Evolutionary conservation across 2,888 invertebrate genomes (phyloP), one percentile per base, ranked within the genome.

Genomic region (Parnassius mnemosyne): DNA sequence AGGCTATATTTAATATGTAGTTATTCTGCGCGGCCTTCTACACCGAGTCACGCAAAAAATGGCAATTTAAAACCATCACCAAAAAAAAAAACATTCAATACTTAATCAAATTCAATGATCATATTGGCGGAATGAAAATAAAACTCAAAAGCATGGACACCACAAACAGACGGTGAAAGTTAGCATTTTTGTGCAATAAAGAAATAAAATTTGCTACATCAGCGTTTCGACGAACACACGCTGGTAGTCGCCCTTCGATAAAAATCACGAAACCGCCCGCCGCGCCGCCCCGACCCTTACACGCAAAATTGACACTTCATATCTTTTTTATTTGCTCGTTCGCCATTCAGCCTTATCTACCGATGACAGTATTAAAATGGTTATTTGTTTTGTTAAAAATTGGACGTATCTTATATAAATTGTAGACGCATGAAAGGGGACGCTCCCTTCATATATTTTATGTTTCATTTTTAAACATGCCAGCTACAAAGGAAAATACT

Each of bases 171-270:
- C 72, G 66, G 68, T 74, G 75, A 79, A 79, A 79, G 81, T 87
- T 85, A 83, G 86, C 87, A 85, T 89, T 89, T 89, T 87, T 85
- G 73, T 76, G 84, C 85, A 89, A 90, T 89, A 89, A 89, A 89
- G 87, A 84, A 85, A 81, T 84, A 84, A 84, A 87, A 83, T 80
- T 77, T 75, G 87, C 84, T 66, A 66, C 76, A 77, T 87, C 88
- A 85, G 89, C 87, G 76, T 67, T 74, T 72, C 72, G 68, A 43
- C 66, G 72, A 73, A 77, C 78, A 75, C 75, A 73, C 75, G 75
- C 72, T 68, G 66, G 61, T 72, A 75, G 69, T 71, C 72, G 66
- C 66, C 68, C 69, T 64, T 69, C 69, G 84, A 84, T 84, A 85
- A 80, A 70, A 73, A 75, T 75, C 75, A 65, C 69, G 59, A 60